These are phyloP conservation scores for Hydriomena furcata DNA, from an alignment of 2,888 invertebrate species.

Conservation along the genomic window DNA sequence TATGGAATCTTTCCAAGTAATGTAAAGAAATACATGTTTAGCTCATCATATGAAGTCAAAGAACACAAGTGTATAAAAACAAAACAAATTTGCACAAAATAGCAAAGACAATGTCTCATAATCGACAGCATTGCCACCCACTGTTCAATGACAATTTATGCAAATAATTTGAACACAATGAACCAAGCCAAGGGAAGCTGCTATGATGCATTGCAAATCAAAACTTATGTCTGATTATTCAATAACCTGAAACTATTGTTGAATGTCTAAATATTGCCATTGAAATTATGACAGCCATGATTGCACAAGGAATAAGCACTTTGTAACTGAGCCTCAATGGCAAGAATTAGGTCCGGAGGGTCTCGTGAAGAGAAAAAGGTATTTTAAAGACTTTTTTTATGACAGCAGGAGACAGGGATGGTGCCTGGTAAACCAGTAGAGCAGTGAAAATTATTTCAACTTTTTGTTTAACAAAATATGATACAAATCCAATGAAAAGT, in stretches of 20 bases:
- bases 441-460: background rate
- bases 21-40: conserved; percentile 18
- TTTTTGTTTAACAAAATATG: background rate
- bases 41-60: conserved; percentile 13
- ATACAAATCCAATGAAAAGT: conserved; percentile 18
- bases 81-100: conserved; percentile 34
- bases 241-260: conserved; percentile 31
- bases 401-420: conserved; percentile 7
- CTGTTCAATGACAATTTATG: conserved; percentile 53
- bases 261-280: background rate
- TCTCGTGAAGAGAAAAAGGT: background rate
- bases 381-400: background rate
- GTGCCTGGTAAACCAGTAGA: background rate
- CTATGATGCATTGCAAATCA: conserved; percentile 35
- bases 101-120: conserved; percentile 38
- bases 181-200: conserved; percentile 39
- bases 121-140: conserved; percentile 40
- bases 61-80: conserved; percentile 22
- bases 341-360: background rate
- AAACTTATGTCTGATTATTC: conserved; percentile 25
- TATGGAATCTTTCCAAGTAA: background rate
- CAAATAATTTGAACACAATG: conserved; percentile 52
- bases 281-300: background rate
- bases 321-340: background rate
- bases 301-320: conserved; percentile 3